Conservation (phyloP, 2,888 invertebrate species). For the Melanostoma mellinum region DNA sequence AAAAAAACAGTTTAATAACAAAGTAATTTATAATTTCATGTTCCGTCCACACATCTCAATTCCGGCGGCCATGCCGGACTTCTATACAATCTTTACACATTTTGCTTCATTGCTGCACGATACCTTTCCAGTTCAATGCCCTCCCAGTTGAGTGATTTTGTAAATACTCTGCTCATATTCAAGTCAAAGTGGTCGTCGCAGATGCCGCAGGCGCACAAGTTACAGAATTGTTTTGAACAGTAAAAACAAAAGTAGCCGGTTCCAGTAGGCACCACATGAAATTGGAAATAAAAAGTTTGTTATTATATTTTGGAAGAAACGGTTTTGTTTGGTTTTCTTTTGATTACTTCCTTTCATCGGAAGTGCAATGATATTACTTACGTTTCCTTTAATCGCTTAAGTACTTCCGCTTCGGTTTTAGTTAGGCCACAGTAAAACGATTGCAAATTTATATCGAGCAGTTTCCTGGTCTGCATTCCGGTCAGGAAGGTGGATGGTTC, state of each 20-base stretch:
- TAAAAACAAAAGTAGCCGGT: conserved; percentile 40
- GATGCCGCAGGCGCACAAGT: conserved; percentile 63
- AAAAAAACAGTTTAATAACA: conserved; percentile 37
- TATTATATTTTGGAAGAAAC: conserved; percentile 34
- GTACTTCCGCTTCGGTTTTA: conserved; percentile 85
- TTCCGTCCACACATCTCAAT: conserved; percentile 34
- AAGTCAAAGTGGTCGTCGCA: conserved; percentile 74
- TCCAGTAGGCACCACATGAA: conserved; percentile 52
- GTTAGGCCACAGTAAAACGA: conserved; percentile 86
- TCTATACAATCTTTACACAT: conserved; percentile 80
- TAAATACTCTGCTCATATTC: conserved; percentile 81
- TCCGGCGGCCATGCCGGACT: conserved; percentile 7
- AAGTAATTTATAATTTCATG: conserved; percentile 39
- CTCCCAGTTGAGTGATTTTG: conserved; percentile 85
- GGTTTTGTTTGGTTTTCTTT: conserved; percentile 11
- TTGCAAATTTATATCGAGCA: conserved; percentile 86
- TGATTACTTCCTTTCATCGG: conserved; percentile 47
- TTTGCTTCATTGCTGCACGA: conserved; percentile 77
- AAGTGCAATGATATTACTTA: conserved; percentile 78
- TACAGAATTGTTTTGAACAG: conserved; percentile 25
- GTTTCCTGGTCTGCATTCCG: conserved; percentile 87
- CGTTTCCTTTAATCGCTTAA: conserved; percentile 86
- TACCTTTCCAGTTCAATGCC: conserved; percentile 85
- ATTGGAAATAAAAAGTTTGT: conserved; percentile 38
- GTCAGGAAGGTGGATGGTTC: conserved; percentile 88